phyloP scores from a whole-genome alignment of 2,113 vertebrate species.

The Aptenodytes forsteri region DNA sequence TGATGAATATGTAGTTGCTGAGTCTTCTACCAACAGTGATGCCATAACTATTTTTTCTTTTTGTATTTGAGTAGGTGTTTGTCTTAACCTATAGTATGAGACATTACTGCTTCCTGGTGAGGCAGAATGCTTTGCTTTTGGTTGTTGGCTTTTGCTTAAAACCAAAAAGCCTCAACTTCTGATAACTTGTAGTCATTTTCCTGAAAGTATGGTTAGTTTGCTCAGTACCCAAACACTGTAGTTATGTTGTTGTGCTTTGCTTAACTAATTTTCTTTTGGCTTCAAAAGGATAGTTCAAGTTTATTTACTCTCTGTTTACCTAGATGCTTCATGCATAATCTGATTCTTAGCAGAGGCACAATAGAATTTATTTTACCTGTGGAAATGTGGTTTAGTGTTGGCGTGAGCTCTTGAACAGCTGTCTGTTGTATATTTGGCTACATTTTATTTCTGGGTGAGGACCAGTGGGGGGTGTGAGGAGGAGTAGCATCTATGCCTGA shows the following conservation, averaged over 20 bases:
- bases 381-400: constrained; percentile 17
- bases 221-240: not conserved
- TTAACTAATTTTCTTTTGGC: not conserved
- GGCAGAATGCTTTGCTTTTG: not conserved
- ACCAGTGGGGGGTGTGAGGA: not conserved
- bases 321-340: not conserved
- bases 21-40: not conserved
- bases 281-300: constrained; percentile 1
- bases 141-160: not conserved
- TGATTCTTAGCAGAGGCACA: constrained; percentile 10
- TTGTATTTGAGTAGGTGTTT: not conserved
- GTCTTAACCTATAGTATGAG: not conserved
- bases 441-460: constrained; percentile 13
- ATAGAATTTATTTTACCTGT: constrained; percentile 42
- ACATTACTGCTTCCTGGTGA: not conserved
- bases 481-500: not conserved
- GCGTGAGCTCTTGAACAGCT: constrained; percentile 26
- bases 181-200: not conserved
- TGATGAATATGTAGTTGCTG: not conserved
- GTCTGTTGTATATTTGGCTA: constrained; percentile 30
- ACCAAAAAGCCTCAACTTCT: not conserved
- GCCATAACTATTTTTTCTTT: not conserved
- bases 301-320: constrained; percentile 23
- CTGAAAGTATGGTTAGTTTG: not conserved
- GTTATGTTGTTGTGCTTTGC: not conserved